phyloP scores from a whole-genome alignment of 1,140 invertebrate genomes.

The Philaenus spumarius region DNA sequence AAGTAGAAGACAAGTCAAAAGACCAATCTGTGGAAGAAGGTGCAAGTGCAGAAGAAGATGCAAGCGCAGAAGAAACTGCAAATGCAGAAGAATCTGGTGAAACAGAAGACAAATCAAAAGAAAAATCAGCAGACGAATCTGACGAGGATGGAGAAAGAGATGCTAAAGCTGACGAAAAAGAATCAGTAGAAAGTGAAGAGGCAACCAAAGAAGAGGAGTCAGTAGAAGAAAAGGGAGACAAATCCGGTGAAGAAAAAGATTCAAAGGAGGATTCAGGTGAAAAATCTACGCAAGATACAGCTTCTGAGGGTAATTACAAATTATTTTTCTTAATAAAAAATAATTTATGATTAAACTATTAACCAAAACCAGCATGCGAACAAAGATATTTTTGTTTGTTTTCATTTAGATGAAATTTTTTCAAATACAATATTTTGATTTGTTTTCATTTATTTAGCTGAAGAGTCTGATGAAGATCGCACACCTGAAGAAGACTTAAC shows the following conservation, averaged over 20 bases:
- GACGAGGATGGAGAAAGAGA: slow-evolving; percentile 1
- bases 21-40: slow-evolving; percentile 5
- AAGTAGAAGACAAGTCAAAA: slow-evolving; percentile 13
- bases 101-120: slow-evolving; percentile 8
- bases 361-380: too few relatives aligned
- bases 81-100: slow-evolving; percentile 14
- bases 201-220: slow-evolving; percentile 1
- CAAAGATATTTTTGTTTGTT: too few relatives aligned
- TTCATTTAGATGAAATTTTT: too few relatives aligned
- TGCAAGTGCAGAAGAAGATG: slow-evolving; percentile 17
- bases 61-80: slow-evolving; percentile 9
- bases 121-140: slow-evolving; percentile 17
- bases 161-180: neutral
- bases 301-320: slow-evolving; percentile 1
- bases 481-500: slow-evolving; percentile 51
- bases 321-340: too few relatives aligned
- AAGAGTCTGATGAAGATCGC: too few relatives aligned
- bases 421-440: too few relatives aligned
- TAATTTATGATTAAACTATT: too few relatives aligned
- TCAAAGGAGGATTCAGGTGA: neutral
- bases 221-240: neutral
- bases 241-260: neutral
- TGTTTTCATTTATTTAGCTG: too few relatives aligned
- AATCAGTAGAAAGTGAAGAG: slow-evolving; percentile 13
- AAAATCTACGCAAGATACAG: slow-evolving; percentile 14